Evolutionary conservation across 2,888 invertebrate genomes (phyloP), one percentile per base, ranked within the genome.

Genomic region (Gymnocheta viridis): DNA sequence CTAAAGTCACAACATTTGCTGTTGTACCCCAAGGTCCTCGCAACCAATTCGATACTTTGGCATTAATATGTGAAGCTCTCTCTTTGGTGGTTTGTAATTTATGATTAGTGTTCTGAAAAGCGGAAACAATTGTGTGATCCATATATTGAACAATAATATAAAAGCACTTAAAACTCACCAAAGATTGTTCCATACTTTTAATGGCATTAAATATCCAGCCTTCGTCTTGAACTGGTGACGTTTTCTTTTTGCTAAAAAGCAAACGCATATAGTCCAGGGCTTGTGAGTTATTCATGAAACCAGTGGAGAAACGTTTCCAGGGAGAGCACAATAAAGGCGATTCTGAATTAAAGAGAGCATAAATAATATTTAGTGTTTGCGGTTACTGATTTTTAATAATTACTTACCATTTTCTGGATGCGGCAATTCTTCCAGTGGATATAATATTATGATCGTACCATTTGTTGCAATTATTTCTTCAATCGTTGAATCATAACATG

Each of bases 1-100:
- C 96, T 6, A 95, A 94, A 0, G 96, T 94, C 2, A 96, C 93
- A 29, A 96, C 94, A 90, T 96, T 96, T 10, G 95, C 95, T 73
- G 93, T 93, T 14, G 93, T 91, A 58, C 94, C 93, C 96, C 96
- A 96, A 49, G 93, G 93, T 6, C 94, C 94, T 67, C 93, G 89
- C 22, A 96, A 94, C 93, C 96, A 95, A 35, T 93, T 92, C 0
- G 95, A 95, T 0, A 96, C 93, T 88, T 95, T 94, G 44, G 94
- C 93, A 91, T 96, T 96, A 14, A 91, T 88, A 10, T 87, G 81
- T 1, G 88, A 87, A 0, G 91, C 91, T 14, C 91, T 89, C 82
- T 91, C 89, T 74, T 89, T 89, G 32, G 89, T 86, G 29, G 91
- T 90, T 67, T 89, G 88, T 51, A 91, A 73, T 51, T 89, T 89